Evolutionary conservation across 2,113 vertebrate genomes (phyloP).

Genomic region (Brachionichthys hirsutus): DNA sequence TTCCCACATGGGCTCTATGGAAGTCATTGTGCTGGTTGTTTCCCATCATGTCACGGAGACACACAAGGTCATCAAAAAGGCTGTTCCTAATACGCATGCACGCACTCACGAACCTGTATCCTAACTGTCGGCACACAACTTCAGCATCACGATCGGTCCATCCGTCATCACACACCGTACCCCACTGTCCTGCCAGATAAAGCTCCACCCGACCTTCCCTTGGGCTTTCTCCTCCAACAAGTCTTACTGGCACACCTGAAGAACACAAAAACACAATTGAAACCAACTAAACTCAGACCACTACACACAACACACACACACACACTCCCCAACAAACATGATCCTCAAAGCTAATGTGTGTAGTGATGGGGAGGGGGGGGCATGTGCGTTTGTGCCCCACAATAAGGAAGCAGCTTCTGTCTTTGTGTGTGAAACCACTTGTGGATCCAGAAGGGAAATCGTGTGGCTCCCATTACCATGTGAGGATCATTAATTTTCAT

Average conservation of each 20-base stretch:
- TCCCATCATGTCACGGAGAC: neutral
- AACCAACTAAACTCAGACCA: neutral
- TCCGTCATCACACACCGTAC: constrained; percentile 95
- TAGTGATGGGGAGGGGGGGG: too few relatives aligned
- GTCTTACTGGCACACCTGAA: constrained; percentile 86
- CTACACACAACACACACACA: neutral
- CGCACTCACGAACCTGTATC: constrained; percentile 82
- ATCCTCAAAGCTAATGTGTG: constrained; percentile 26
- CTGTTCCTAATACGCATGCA: neutral
- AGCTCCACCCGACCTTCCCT: constrained; percentile 96
- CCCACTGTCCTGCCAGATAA: constrained; percentile 90
- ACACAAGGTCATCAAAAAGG: neutral
- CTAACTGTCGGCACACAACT: constrained; percentile 93
- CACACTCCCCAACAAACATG: constrained; percentile 22
- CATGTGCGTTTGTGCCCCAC: too few relatives aligned
- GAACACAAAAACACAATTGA: constrained; percentile 12
- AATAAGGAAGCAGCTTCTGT: constrained; percentile 13
- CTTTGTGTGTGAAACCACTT: neutral
- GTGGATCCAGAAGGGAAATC: constrained; percentile 8
- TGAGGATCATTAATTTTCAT: constrained; percentile 9
- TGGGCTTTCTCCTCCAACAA: constrained; percentile 91
- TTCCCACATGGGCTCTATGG: neutral
- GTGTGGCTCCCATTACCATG: neutral
- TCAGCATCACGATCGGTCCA: constrained; percentile 93
- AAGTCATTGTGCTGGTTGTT: neutral